Percentiles rank a stretch among this genome's conserved stretches.
These are phyloP conservation scores for Amphiprion ocellaris DNA, from an alignment of 2,113 vertebrate species.

Conservation along the genomic window DNA sequence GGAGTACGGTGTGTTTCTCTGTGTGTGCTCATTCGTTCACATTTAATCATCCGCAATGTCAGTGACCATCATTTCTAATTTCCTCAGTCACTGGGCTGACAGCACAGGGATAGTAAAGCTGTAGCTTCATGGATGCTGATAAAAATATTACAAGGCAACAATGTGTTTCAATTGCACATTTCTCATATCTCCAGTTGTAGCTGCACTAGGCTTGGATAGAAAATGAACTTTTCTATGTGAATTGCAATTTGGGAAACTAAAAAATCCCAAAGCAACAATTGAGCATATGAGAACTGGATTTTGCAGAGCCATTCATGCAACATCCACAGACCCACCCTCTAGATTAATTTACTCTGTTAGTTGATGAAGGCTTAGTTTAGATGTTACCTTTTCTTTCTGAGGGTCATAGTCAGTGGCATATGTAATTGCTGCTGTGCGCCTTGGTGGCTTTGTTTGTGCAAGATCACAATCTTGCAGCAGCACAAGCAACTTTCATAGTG, in stretches of 20 bases:
- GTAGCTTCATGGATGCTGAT: conserved; percentile 43
- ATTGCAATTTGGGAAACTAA: background rate
- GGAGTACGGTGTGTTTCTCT: conserved; percentile 28
- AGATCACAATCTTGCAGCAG: too few species aligned
- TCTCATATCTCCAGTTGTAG: background rate
- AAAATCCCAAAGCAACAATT: background rate
- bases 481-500: too few species aligned
- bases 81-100: conserved; percentile 47
- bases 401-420: too few species aligned
- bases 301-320: too few species aligned
- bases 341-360: too few species aligned
- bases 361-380: too few species aligned
- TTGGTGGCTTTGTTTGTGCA: too few species aligned
- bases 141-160: conserved; percentile 40
- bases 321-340: too few species aligned
- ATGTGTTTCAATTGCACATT: conserved; percentile 10
- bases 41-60: conserved; percentile 69
- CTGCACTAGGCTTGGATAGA: conserved; percentile 7
- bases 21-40: conserved; percentile 60
- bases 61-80: conserved; percentile 65
- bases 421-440: too few species aligned
- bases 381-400: too few species aligned
- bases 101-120: conserved; percentile 30
- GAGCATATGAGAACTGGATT: too few species aligned
- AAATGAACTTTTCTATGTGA: background rate